Evolutionary conservation across 2,888 invertebrate species (phyloP), one percentile per base, ranked within the genome.

Genomic region (Aricia artaxerxes): DNA sequence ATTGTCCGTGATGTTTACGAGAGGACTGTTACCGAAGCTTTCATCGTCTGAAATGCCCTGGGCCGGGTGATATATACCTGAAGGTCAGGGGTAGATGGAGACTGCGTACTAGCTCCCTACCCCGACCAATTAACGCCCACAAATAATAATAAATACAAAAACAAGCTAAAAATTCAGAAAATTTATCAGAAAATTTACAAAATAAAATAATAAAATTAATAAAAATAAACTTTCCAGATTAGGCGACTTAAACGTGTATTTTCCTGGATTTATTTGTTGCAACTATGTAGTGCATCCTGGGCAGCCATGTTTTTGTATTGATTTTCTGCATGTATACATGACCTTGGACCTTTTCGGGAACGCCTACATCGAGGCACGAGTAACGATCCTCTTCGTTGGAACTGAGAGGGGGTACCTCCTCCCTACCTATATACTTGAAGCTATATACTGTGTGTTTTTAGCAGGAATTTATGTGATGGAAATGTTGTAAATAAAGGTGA

Each of bases 221-320:
- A 11, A 7, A 16, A 69, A 35, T 35, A 6, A 38, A 16, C 13
- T 16, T 35, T 13, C 64, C 16, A 1, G 35, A 69, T 69, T 16
- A 11, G 4, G 69, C 16, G 35, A 16, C 3, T 13, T 16, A 35
- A 13, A 35, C 16, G 38, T 35, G 35, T 13, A 13, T 38, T 16
- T 69, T 16, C 1, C 35, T 1, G 16, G 4, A 13, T 35, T 64
- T 5, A 13, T 69, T 35, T 35, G 16, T 35, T 69, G 69, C 35
- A 69, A 31, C 31, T 64, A 40, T 40, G 6, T 40, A 31, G 31
- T 64, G 35, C 69, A 38, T 69, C 35, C 35, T 9, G 64, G 4
- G 64, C 64, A 38, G 69, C 69, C 69, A 69, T 69, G 24, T 64
- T 31, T 64, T 31, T 64, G 69, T 69, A 69, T 69, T 69, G 69